Base-by-base conservation (phyloP, 2,797 vertebrate genomes). In the Acridotheres tristis region DNA sequence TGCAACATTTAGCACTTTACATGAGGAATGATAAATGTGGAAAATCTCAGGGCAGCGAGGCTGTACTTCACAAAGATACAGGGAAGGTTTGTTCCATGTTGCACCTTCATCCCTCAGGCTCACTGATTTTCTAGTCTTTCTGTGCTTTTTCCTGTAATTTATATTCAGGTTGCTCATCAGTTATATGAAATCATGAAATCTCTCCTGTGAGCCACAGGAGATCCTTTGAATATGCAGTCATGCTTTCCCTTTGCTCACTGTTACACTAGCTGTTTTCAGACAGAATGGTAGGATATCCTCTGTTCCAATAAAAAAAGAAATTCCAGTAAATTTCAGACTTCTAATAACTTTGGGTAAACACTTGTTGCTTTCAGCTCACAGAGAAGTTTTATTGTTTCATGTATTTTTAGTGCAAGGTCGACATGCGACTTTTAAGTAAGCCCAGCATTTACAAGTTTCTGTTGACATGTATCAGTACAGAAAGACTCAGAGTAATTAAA, bases 261-360 rank as follows among this genome's bases (percentile, higher is more conserved):
- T 93, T 95, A 81, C 73, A 93, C 93, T 55, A 58, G 91, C 42
- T 53, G 29, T 34, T 73, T 76, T 79, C 63, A 96, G 95, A 94
- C 76, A 57, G 66, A 85, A 90, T 94, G 74, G 48, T 93, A 32
- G 51, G 19, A n/a, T 68, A n/a, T 57, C 23, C 40, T 71, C 58
- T 36, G 7, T 63, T 67, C 38, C 42, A 18, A 27, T 84, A 43
- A 43, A 65, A 43, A 65, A 42, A 38, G 38, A 40, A 75, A 88
- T 63, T 63, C 59, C 34, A 62, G 55, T 59, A 66, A 93, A 85
- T 93, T 90, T 96, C 79, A 91, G 79, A 86, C 92, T 96, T 96
- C 36, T 69, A 67, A n/a, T 94, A 93, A 84, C 71, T 93, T 93
- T 20, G 59, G 38, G n/a, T 72, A 42, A 92, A 68, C 85, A 92